Evolutionary conservation across 92 coral and sea anemone genomes (phyloP).

Genomic region (Phenganax stokvisi): DNA sequence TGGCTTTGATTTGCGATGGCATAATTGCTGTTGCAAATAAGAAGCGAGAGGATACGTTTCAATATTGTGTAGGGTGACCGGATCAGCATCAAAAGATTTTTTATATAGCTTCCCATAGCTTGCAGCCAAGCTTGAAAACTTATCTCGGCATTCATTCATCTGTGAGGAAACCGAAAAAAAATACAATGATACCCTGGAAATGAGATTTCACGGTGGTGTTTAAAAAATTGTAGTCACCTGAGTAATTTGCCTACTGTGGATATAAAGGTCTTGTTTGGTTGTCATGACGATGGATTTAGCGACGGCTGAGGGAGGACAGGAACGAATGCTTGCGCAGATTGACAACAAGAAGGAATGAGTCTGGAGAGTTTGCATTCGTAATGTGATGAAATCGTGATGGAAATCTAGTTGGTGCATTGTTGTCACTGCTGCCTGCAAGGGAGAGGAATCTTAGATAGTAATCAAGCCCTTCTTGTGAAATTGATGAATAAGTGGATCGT

Average conservation of each 20-base stretch:
- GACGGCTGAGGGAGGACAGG: conserved; percentile 97
- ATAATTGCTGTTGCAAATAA: not conserved
- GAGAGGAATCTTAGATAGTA: not conserved
- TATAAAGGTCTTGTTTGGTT: conserved; percentile 88
- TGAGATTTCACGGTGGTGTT: not conserved
- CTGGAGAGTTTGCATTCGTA: conserved; percentile 77
- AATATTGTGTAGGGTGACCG: conserved; percentile 77
- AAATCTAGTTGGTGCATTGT: conserved; percentile 65
- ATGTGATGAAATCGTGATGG: conserved; percentile 64
- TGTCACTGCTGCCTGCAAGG: conserved; percentile 79
- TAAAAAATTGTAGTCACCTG: conserved; percentile 49
- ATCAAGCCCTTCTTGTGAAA: not conserved
- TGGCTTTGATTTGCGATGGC: too few species aligned
- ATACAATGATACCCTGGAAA: not conserved
- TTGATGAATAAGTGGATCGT: not conserved
- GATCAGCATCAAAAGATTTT: conserved; percentile 93
- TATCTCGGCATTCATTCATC: conserved; percentile 80
- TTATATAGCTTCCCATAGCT: conserved; percentile 72
- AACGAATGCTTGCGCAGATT: conserved; percentile 88
- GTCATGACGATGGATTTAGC: conserved; percentile 99
- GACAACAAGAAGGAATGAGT: conserved; percentile 71
- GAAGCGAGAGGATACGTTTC: conserved; percentile 70
- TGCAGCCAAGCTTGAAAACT: conserved; percentile 71
- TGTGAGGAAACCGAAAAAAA: conserved; percentile 26
- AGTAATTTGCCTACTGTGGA: conserved; percentile 73